Evolutionary conservation across 2,113 vertebrate genomes (phyloP).

Genomic region (Campylomormyrus numenius): DNA sequence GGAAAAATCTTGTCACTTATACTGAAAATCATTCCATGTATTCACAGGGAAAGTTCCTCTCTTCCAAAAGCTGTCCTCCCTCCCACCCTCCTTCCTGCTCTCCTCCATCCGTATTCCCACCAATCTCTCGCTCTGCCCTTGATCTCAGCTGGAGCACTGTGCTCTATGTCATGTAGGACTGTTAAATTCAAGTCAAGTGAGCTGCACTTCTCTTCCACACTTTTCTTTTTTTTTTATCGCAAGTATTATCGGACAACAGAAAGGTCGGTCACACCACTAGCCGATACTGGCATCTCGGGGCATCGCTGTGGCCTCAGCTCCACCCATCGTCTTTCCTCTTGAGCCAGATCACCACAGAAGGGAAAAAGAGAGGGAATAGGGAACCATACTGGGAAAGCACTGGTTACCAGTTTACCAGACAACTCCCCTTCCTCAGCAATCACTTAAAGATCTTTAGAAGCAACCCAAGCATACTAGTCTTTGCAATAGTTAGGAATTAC

Average conservation of each 20-base stretch:
- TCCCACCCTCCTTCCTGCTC: background rate
- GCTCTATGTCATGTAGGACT: constrained; percentile 51
- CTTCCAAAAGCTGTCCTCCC: background rate
- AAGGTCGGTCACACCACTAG: constrained; percentile 46
- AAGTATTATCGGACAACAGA: constrained; percentile 46
- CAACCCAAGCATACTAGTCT: background rate
- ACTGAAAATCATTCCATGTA: background rate
- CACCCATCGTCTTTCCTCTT: background rate
- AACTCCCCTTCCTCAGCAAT: background rate
- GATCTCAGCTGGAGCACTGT: constrained; percentile 39
- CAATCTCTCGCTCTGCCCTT: background rate
- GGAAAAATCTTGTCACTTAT: background rate
- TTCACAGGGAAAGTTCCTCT: background rate
- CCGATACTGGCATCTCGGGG: constrained; percentile 51
- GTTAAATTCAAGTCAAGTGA: constrained; percentile 43
- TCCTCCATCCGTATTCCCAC: background rate
- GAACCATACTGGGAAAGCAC: background rate
- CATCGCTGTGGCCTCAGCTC: constrained; percentile 29
- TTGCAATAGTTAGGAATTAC: background rate
- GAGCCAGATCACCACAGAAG: background rate
- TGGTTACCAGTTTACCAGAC: background rate
- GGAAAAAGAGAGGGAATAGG: background rate
- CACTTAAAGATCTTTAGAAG: background rate
- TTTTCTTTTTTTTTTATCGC: constrained; percentile 48
- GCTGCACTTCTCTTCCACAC: constrained; percentile 46